Evolutionary conservation across 1,140 invertebrate species (phyloP), one percentile per base, ranked within the genome.

Genomic region (Drosophila repleta): DNA sequence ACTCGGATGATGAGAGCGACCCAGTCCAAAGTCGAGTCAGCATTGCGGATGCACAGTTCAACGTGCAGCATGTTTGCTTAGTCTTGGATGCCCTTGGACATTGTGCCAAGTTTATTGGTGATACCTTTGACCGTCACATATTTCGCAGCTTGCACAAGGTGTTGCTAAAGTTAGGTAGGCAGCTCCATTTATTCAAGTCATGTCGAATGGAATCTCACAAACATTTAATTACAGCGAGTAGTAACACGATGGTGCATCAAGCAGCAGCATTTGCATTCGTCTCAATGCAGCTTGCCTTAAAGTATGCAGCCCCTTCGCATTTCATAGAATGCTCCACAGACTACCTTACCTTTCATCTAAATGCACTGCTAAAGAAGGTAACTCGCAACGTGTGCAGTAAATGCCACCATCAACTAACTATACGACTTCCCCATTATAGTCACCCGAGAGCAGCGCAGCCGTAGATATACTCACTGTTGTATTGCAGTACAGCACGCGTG

Each of bases 341-440:
- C 77, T 94, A 94, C 49, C 90, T 94, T 24, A 92, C 93, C 4
- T 93, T 93, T 68, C 93, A 94, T 66, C 89, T 94, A 0, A 93
- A 92, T 11, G 68, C 93, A 1, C 91, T 93, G 74, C 90, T 94
- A 13, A 92, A 91, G 6, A 90, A 91, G 56, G 79, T 93, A 37
- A 87, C 92, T 55, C 68, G 0, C 3, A 5, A 5, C 6, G 26
- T 55, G 4, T 18, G 20, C 3, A 4, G 1, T 15, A 32, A 15
- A 10, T 39, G 4, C 10, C 15, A 20, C 5, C 45, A 26, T 13
- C 0, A 37, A 37, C 7, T 39, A 15, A 4, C 21, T 11, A 10
- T 0, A 43, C n/a, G 2, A 20, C 35, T 51, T 18, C 1, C 3
- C 2, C n/a, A 20, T 70, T 79, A 7, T 10, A 90, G 58, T 63